Evolutionary conservation across 2,888 invertebrate genomes (phyloP), one percentile per base, ranked within the genome.

Genomic region (Noctua pronuba): DNA sequence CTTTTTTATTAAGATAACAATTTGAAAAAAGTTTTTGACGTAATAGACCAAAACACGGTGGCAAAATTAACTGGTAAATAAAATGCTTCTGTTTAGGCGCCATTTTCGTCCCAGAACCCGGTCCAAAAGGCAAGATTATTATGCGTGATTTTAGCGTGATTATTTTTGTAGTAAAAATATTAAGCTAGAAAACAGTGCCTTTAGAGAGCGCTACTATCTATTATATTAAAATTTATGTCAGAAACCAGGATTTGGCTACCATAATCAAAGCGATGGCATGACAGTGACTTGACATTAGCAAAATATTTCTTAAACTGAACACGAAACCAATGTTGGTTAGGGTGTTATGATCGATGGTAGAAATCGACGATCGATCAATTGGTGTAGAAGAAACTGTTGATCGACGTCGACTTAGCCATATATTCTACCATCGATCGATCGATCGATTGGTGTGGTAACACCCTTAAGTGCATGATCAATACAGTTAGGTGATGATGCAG

Each of bases 171-270:
- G 49, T 31, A 49, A 46, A 74, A 62, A 44, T 35, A 46, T n/a
- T 28, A 55, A 44, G 2, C 66, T 55, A 52, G 21, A 75, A 76
- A 76, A 65, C 11, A 24, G 18, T 60, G 67, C 24, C 18, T 46
- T 10, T 31, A 60, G n/a, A 67, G 24, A 68, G 41, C 6, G 68
- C 7, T n/a, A 49, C 4, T 31, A 60, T 8, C 60, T 21, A 58
- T 46, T 55, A 44, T 18, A n/a, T 2, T 28, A 35, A 21, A 3
- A 55, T 46, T 46, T 21, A 8, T 38, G 55, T 13, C 38, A 58
- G 58, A 35, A 55, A 28, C 24, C 24, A 46, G 35, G 16, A 35
- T 46, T 64, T 11, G 28, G 21, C 49, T 74, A n/a, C 10, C 18
- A 38, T 13, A 65, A 35, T 44, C 6, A 41, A 38, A 44, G 35